A percentile compares a stretch with the other conserved stretches of the same genome.
Evolutionary conservation across 2,888 invertebrate species (phyloP).

Genomic region (Eucera pruinosa): DNA sequence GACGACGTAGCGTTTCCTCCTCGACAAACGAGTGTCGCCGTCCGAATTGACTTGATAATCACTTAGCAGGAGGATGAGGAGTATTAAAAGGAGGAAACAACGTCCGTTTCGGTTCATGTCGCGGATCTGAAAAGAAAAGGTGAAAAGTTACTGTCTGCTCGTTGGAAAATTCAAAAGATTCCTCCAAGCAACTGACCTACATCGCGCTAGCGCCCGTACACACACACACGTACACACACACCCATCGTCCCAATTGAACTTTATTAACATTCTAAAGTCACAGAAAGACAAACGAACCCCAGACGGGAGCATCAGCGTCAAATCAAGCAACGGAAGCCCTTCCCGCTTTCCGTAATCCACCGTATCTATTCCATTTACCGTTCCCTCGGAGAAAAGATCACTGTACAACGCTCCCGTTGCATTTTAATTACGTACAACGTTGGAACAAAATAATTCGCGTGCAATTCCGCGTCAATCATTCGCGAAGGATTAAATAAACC

Average conservation of each 20-base stretch:
- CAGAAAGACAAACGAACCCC: constrained; percentile 2
- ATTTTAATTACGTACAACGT: constrained; percentile 42
- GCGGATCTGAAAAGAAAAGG: constrained; percentile 40
- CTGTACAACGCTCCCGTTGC: too few species aligned
- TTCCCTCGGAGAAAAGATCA: background rate
- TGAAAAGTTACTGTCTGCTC: constrained; percentile 27
- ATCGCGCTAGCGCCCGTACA: constrained; percentile 7
- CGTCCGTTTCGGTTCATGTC: constrained; percentile 58
- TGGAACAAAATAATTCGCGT: constrained; percentile 14
- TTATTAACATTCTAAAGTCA: constrained; percentile 39
- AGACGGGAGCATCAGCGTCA: background rate
- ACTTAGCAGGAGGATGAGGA: constrained; percentile 47
- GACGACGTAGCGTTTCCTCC: constrained; percentile 88
- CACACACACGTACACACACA: background rate
- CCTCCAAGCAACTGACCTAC: constrained; percentile 38
- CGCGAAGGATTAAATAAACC: constrained; percentile 30
- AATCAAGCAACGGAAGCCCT: constrained; percentile 9
- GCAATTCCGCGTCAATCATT: background rate
- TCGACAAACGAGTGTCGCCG: constrained; percentile 84
- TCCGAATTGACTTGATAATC: constrained; percentile 40
- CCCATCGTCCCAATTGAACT: constrained; percentile 20
- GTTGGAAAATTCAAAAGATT: constrained; percentile 30
- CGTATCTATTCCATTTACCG: background rate
- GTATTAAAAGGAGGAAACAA: constrained; percentile 45
- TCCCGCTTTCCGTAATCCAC: background rate